These are phyloP conservation scores for Miichthys miiuy DNA, from an alignment of 2,797 vertebrate genomes.

Conservation along the genomic window DNA sequence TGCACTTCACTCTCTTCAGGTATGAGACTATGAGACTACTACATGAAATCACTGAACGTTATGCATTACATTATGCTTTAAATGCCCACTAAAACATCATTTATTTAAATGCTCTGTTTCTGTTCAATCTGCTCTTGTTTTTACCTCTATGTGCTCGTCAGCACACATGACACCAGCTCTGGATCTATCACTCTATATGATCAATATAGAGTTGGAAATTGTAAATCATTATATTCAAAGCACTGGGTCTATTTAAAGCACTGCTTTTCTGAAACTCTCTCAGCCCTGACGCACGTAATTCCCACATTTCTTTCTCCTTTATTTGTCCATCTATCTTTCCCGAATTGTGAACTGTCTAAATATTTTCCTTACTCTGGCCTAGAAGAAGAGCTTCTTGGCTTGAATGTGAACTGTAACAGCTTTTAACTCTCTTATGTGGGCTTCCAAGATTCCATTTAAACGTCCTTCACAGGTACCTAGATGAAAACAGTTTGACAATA, in stretches of 20 bases:
- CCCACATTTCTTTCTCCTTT: background rate
- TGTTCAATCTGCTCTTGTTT: slow-evolving; percentile 8
- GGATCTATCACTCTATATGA: background rate
- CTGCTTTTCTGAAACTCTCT: background rate
- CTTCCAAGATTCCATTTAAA: background rate
- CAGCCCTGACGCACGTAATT: background rate
- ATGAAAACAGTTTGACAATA: background rate
- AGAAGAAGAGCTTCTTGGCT: slow-evolving; percentile 1
- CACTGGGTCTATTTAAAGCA: background rate
- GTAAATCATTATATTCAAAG: background rate
- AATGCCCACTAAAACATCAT: background rate
- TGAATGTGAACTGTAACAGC: background rate
- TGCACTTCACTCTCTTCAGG: background rate
- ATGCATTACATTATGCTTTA: background rate
- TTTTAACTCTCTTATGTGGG: background rate
- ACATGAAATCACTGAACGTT: slow-evolving; percentile 13
- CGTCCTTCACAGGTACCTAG: background rate
- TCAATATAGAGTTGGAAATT: background rate
- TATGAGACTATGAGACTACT: background rate
- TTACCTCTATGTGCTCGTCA: background rate
- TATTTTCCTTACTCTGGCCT: slow-evolving; percentile 3
- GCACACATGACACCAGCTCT: background rate
- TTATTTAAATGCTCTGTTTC: slow-evolving; percentile 17
- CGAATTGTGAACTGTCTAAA: background rate
- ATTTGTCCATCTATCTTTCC: background rate